A percentile compares a stretch with the other conserved stretches of the same genome.
Conservation (phyloP, 2,113 vertebrate genomes). For the Rousettus leschenaultii region DNA sequence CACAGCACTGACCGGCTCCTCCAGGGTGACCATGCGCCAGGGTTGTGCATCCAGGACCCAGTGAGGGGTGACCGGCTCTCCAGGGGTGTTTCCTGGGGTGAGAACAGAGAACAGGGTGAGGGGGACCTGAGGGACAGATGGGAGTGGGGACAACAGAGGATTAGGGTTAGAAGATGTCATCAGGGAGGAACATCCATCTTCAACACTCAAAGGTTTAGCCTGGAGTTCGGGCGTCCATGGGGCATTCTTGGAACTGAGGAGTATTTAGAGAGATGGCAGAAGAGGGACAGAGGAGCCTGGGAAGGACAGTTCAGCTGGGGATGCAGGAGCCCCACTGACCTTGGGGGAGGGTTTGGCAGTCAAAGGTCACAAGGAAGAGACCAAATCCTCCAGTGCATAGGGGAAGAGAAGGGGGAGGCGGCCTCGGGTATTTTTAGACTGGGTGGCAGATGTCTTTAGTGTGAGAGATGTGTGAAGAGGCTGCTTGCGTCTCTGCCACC, state of each 20-base stretch:
- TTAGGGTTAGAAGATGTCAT: not conserved
- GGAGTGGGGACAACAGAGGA: not conserved
- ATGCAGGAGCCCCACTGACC: not conserved
- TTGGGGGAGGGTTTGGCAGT: not conserved
- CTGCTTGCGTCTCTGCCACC: not conserved
- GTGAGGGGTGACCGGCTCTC: constrained; percentile 48
- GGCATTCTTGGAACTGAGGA: not conserved
- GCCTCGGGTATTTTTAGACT: constrained; percentile 50
- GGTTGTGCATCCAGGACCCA: constrained; percentile 50
- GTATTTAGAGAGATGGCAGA: not conserved
- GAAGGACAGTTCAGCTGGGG: not conserved
- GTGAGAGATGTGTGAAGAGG: constrained; percentile 22
- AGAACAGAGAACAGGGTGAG: constrained; percentile 15
- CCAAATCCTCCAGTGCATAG: not conserved
- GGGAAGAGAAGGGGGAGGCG: not conserved
- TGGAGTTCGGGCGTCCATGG: not conserved
- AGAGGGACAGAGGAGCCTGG: not conserved
- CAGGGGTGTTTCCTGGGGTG: constrained; percentile 17
- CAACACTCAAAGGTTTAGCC: not conserved
- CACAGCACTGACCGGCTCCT: constrained; percentile 54
- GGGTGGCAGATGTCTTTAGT: constrained; percentile 48
- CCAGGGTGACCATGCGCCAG: not conserved
- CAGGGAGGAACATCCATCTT: not conserved
- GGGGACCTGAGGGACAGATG: not conserved
- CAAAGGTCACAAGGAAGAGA: constrained; percentile 13